These are phyloP conservation scores for Epinotia demarniana DNA, from an alignment of 2,888 invertebrate species.

Conservation along the genomic window DNA sequence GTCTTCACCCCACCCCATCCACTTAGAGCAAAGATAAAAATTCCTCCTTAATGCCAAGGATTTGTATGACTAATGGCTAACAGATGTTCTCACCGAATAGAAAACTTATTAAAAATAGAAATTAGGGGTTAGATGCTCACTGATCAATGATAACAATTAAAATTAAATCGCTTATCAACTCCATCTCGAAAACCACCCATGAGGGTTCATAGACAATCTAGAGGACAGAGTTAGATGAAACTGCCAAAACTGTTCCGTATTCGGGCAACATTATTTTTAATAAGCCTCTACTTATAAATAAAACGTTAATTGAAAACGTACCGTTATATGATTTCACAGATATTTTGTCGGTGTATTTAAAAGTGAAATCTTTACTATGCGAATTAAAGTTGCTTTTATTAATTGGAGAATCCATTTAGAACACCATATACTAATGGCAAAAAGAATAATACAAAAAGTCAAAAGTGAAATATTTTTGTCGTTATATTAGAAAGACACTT, in stretches of 20 bases:
- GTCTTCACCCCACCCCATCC: slow-evolving; percentile 54
- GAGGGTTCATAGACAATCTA: slow-evolving; percentile 54
- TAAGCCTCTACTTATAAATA: slow-evolving; percentile 13
- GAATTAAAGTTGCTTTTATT: not conserved
- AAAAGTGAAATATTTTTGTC: too few relatives aligned
- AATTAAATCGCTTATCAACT: slow-evolving; percentile 68
- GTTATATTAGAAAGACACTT: too few relatives aligned
- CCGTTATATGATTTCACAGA: not conserved
- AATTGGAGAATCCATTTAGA: not conserved
- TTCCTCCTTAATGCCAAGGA: slow-evolving; percentile 58
- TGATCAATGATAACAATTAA: slow-evolving; percentile 76
- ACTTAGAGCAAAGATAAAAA: slow-evolving; percentile 55
- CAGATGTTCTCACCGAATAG: slow-evolving; percentile 67
- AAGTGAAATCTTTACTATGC: not conserved
- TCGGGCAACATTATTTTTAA: slow-evolving; percentile 31
- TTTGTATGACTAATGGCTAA: slow-evolving; percentile 73
- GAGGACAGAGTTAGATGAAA: slow-evolving; percentile 13
- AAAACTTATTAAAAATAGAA: slow-evolving; percentile 75
- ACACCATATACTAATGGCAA: too few relatives aligned
- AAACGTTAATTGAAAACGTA: slow-evolving; percentile 29
- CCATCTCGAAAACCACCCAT: slow-evolving; percentile 75
- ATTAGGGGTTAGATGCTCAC: slow-evolving; percentile 76
- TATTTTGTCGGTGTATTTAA: not conserved
- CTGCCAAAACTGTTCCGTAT: slow-evolving; percentile 17
- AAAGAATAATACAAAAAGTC: too few relatives aligned